Evolutionary conservation across 2,113 vertebrate species (phyloP).

Genomic region (Callospermophilus lateralis): DNA sequence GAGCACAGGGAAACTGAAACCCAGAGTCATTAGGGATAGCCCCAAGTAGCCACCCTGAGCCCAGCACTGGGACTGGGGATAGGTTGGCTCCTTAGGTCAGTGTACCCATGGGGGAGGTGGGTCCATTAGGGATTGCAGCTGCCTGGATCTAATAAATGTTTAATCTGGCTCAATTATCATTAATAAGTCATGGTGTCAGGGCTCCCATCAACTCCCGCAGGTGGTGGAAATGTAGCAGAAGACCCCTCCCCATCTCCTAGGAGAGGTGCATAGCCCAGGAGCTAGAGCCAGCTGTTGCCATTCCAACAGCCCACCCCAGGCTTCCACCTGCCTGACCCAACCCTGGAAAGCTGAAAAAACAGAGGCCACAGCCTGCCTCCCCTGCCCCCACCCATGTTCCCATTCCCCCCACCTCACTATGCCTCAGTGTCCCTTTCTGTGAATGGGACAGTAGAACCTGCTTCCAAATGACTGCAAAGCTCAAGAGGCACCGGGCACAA

Average conservation of each 20-base stretch:
- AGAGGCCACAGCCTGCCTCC: not conserved
- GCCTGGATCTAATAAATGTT: constrained; percentile 6
- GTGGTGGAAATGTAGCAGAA: not conserved
- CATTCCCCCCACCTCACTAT: not conserved
- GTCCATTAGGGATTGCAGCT: not conserved
- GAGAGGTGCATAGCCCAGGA: not conserved
- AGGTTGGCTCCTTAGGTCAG: not conserved
- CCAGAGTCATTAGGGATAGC: not conserved
- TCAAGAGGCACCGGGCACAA: too few species aligned
- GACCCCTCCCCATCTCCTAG: not conserved
- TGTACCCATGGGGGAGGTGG: not conserved
- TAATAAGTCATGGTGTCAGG: not conserved
- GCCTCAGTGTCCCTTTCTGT: not conserved
- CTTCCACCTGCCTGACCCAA: not conserved
- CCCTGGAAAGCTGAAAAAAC: not conserved
- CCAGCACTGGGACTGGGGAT: too few species aligned
- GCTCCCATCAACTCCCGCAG: not conserved
- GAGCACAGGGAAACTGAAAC: not conserved
- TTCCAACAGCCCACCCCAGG: not conserved
- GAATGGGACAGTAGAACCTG: not conserved
- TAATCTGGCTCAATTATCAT: not conserved
- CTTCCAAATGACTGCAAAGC: not conserved
- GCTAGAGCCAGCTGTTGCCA: not conserved
- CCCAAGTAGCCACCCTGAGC: not conserved
- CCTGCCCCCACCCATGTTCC: not conserved